Evolutionary conservation across 2,888 invertebrate genomes (phyloP).

Genomic region (Drosophila merina): DNA sequence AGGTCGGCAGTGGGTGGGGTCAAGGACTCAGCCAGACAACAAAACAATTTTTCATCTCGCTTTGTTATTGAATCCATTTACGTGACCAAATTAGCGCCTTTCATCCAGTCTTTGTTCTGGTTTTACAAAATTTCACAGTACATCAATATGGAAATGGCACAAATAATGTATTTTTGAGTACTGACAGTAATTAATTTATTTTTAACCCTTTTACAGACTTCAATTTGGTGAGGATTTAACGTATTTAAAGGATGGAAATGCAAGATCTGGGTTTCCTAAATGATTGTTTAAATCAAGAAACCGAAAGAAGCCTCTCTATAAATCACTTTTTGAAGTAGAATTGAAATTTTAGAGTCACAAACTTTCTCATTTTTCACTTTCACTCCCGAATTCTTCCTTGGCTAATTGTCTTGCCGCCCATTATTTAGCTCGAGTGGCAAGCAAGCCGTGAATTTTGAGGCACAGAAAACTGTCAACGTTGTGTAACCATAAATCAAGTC

Average conservation of each 20-base stretch:
- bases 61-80: conserved; percentile 50
- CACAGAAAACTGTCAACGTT: conserved; percentile 45
- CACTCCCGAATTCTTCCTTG: conserved; percentile 21
- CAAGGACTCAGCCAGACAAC: conserved; percentile 34
- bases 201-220: background rate
- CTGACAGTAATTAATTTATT: background rate
- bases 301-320: conserved; percentile 3
- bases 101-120: conserved; percentile 2
- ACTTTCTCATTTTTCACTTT: conserved; percentile 53
- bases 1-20: conserved; percentile 8
- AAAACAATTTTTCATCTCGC: conserved; percentile 21
- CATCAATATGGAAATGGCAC: conserved; percentile 15
- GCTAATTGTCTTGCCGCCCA: conserved; percentile 53
- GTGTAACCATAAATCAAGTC: conserved; percentile 67
- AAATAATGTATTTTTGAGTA: conserved; percentile 1
- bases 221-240: no score
- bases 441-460: conserved; percentile 35
- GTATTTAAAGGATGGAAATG: background rate
- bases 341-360: conserved; percentile 15
- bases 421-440: conserved; percentile 55
- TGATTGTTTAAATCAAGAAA: background rate
- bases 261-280: background rate
- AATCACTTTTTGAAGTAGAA: conserved; percentile 16
- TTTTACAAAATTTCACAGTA: conserved; percentile 13
- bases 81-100: conserved; percentile 38